Evolutionary conservation across 1,140 invertebrate genomes (phyloP).

Genomic region (Pogonus chalceus): DNA sequence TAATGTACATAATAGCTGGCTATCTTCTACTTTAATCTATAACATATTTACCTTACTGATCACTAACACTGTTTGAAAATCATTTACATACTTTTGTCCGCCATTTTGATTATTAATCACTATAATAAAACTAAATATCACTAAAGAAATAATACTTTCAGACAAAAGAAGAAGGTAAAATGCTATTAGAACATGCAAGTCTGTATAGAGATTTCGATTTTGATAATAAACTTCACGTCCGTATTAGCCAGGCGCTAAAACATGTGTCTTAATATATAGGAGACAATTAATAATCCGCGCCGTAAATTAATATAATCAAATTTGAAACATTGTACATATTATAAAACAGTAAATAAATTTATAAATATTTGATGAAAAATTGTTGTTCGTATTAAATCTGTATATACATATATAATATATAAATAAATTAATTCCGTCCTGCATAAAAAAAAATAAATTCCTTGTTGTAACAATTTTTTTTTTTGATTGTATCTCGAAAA

Average conservation of each 20-base stretch:
- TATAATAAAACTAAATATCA: constrained; percentile 3
- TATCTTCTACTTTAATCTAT: constrained; percentile 9
- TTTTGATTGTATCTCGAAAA: too few species aligned
- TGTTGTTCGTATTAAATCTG: too few species aligned
- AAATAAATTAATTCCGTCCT: too few species aligned
- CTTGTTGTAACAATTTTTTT: too few species aligned
- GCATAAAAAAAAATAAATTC: too few species aligned
- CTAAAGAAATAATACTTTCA: constrained; percentile 22
- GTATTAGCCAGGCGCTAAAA: constrained; percentile 49
- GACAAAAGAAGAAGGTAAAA: constrained; percentile 43
- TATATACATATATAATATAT: too few species aligned
- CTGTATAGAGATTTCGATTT: constrained; percentile 59
- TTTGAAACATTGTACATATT: too few species aligned
- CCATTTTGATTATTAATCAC: background rate
- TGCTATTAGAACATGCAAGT: constrained; percentile 36
- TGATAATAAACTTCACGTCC: constrained; percentile 51
- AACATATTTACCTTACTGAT: constrained; percentile 7
- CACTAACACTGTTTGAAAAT: background rate
- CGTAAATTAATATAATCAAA: too few species aligned
- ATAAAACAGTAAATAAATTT: too few species aligned
- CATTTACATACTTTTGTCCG: background rate
- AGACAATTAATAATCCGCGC: too few species aligned
- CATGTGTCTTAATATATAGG: constrained; percentile 14
- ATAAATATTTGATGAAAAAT: too few species aligned
- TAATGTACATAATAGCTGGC: constrained; percentile 35